Percentiles rank a stretch among this genome's conserved stretches.
Conservation (phyloP, 2,888 invertebrate species). For the Melanostoma scalare region DNA sequence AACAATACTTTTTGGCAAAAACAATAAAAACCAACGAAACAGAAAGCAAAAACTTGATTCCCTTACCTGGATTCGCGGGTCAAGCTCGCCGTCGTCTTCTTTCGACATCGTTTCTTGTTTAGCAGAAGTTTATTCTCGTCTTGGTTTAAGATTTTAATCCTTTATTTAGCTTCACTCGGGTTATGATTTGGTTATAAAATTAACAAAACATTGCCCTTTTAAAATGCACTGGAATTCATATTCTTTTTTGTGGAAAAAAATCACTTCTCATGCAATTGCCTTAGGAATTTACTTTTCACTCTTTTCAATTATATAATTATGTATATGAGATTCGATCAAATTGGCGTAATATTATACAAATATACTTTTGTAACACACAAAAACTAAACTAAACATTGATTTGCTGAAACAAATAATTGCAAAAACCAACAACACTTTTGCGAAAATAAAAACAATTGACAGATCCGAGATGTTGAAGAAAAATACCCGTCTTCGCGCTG, state of each 20-base stretch:
- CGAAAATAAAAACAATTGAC: conserved; percentile 36
- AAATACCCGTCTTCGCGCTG: conserved; percentile 6
- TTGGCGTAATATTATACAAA: too few species aligned
- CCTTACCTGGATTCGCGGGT: conserved; percentile 81
- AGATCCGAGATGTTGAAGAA: conserved; percentile 4
- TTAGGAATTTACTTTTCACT: too few species aligned
- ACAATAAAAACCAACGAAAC: not conserved
- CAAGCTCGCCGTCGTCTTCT: conserved; percentile 79
- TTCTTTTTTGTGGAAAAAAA: too few species aligned
- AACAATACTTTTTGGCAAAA: conserved; percentile 20
- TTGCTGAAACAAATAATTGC: not conserved
- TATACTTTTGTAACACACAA: too few species aligned
- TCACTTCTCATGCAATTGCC: too few species aligned
- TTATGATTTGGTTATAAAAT: too few species aligned
- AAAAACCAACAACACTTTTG: conserved; percentile 7
- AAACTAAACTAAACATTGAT: too few species aligned
- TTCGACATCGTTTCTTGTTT: conserved; percentile 75
- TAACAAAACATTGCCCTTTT: too few species aligned
- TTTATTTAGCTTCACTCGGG: not conserved
- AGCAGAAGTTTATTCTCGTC: conserved; percentile 30
- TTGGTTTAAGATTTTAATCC: conserved; percentile 22
- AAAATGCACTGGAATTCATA: too few species aligned
- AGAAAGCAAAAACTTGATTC: conserved; percentile 12
- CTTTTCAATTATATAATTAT: too few species aligned
- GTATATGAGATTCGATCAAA: too few species aligned